A percentile compares a stretch with the other conserved stretches of the same genome.
Evolutionary conservation across 2,113 vertebrate species (phyloP).

Genomic region (Pelmatolapia mariae): DNA sequence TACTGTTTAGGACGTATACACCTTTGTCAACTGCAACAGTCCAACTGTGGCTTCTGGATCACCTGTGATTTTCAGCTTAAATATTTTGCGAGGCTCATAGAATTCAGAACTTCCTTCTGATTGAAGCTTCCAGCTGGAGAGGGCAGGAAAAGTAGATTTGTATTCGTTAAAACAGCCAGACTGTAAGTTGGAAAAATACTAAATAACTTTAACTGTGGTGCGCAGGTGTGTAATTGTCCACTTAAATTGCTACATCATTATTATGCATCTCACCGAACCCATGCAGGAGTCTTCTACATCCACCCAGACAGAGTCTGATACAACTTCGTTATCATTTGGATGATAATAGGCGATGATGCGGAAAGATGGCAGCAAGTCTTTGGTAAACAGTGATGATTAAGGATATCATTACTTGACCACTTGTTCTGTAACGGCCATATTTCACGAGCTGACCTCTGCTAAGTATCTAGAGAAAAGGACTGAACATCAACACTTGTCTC

Average conservation of each 20-base stretch:
- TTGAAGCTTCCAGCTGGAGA: conserved; percentile 54
- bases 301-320: conserved; percentile 77
- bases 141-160: background rate
- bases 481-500: background rate
- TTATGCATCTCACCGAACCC: conserved; percentile 53
- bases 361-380: conserved; percentile 67
- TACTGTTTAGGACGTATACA: conserved; percentile 67
- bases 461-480: conserved; percentile 32
- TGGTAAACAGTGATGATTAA: conserved; percentile 24
- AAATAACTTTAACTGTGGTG: background rate
- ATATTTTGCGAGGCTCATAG: conserved; percentile 1
- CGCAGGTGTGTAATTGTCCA: background rate
- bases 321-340: conserved; percentile 54
- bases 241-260: background rate
- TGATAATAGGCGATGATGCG: conserved; percentile 68
- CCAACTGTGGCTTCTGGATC: conserved; percentile 68
- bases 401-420: conserved; percentile 45
- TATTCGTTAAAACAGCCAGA: background rate
- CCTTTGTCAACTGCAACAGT: conserved; percentile 75
- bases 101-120: accelerated
- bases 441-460: conserved; percentile 64
- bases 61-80: conserved; percentile 59
- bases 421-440: background rate
- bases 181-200: background rate
- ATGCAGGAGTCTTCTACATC: conserved; percentile 68